Evolutionary conservation across 1,140 invertebrate genomes (phyloP), one percentile per base, ranked within the genome.

Genomic region (Adelges cooleyi): DNA sequence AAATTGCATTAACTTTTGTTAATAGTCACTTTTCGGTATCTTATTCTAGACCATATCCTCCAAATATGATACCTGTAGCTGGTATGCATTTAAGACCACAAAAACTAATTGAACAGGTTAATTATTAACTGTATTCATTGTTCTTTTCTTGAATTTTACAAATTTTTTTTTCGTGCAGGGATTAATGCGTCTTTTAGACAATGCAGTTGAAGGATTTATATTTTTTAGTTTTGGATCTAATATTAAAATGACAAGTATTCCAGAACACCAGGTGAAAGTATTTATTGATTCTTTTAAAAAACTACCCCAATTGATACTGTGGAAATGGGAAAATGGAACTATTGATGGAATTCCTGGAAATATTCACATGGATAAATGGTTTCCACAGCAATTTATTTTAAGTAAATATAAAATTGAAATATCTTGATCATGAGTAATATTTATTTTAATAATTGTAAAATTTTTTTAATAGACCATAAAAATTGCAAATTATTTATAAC

Each of bases 21-120:
- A 84, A 85, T 71, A 75, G 76, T 15, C 80, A 84, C 73, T 76
- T 77, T 50, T 70, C 76, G 2, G 52, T 82, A 5, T 77, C 77
- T 62, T 75, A 75, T 8, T 70, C 80, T 0, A 73, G 74, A 44
- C 77, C 79, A 0, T 71, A 71, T 10, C 73, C 76, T 3, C 77
- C 80, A 1, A 77, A 76, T 33, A 67, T 80, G 1, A 70, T 83
- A 4, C 79, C 82, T 72, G 75, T 84, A 20, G 82, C 79, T 6
- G 83, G 82, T n/a, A 70, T 84, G 9, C 81, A 81, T 66, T 70
- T 79, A 4, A 68, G 70, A 10, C 71, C 54, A 33, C 71, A 15
- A 65, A 29, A 27, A 33, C 20, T 17, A 50, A 50, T 25, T 49
- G 25, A 40, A 40, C 29, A 33, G 11, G 29, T 33, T 6, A 33